Evolutionary conservation across 2,113 vertebrate species (phyloP), one percentile per base, ranked within the genome.

Genomic region (Apteryx mantelli): DNA sequence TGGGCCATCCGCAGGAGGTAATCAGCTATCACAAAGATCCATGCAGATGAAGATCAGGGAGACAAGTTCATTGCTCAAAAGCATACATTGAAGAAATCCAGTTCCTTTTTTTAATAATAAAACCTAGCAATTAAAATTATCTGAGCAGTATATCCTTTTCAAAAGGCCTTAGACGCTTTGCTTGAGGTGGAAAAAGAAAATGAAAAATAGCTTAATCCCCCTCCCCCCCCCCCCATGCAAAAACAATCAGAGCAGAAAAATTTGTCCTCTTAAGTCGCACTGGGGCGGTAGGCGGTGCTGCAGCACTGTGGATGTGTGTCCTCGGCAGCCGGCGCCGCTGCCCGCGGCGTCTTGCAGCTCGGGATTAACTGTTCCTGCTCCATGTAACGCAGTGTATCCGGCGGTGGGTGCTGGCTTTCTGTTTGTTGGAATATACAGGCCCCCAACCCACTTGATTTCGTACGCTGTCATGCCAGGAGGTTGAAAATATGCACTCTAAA

Each of bases 41-140:
- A n/a, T 44, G n/a, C 58, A 73, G 83, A 93, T 78, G 40, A 96
- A 93, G 89, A 94, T 85, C 68, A 92, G 77, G 56, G 82, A 97
- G 91, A 84, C 68, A 68, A 88, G 61, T 56, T 92, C 87, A 11
- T 15, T 40, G 69, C 89, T 96, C 80, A 83, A 36, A 94, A 91
- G 68, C 22, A 53, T n/a, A 56, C 20, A 68, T 44, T 77, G 58
- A 78, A 84, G 63, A 73, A 84, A 84, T 17, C 30, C 52, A 20
- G 18, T 36, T 86, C 30, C 48, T 65, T 52, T 85, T 11, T 46
- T 11, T 46, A 87, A 66, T 30, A 94, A 80, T 36, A 75, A 70
- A 93, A 58, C 36, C 60, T 26, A 55, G 73, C 44, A 91, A 92
- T 94, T 95, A 90, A 88, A 95, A 82, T 91, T 46, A 30, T 32